Percentiles rank a stretch among this genome's conserved stretches.
Evolutionary conservation across 1,140 invertebrate genomes (phyloP).

Genomic region (Nasonia vitripennis): DNA sequence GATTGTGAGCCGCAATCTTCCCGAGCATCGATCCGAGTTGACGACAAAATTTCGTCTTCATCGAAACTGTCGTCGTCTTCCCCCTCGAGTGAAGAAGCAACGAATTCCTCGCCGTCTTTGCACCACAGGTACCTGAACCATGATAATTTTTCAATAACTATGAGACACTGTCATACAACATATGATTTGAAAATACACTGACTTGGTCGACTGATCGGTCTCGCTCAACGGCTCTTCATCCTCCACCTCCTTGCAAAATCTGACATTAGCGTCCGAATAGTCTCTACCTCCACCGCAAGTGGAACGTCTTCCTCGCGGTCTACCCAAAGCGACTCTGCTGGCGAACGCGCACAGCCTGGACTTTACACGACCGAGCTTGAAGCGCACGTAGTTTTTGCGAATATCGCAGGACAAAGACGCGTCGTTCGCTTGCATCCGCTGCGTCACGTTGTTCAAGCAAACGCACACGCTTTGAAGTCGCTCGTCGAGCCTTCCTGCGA

Average conservation of each 20-base stretch:
- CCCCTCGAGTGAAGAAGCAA: background rate
- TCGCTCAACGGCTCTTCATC: background rate
- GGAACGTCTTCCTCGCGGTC: background rate
- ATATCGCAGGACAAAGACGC: background rate
- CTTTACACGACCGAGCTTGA: constrained; percentile 6
- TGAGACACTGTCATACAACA: no score
- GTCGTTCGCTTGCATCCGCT: background rate
- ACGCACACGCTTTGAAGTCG: background rate
- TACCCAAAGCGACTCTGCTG: background rate
- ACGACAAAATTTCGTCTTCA: no score
- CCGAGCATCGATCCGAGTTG: background rate
- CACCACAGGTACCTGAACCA: background rate
- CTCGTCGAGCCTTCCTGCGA: background rate
- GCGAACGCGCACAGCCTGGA: background rate
- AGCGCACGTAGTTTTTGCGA: constrained; percentile 27
- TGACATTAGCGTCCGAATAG: no score
- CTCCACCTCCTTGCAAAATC: background rate
- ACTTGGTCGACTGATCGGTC: background rate
- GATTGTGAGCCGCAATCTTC: background rate
- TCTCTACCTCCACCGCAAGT: background rate
- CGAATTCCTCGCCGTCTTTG: background rate
- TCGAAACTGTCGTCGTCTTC: no score
- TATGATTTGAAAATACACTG: background rate
- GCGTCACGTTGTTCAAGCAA: background rate
- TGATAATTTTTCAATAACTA: no score